Evolutionary conservation across 2,888 invertebrate species (phyloP).

Genomic region (Pardosa pseudoannulata): DNA sequence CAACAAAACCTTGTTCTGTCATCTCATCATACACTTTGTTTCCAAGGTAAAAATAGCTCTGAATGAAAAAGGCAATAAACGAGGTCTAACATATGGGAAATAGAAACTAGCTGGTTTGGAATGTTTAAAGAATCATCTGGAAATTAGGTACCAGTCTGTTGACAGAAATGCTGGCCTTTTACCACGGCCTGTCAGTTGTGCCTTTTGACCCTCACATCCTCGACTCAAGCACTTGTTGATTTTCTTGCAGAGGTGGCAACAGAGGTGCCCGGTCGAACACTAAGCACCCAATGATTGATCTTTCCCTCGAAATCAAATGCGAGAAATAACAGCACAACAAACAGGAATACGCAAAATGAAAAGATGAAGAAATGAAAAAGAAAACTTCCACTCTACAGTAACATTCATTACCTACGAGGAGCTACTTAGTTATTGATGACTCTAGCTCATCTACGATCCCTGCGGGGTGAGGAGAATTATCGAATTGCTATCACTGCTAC

Average conservation of each 20-base stretch:
- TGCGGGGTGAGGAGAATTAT: constrained; percentile 55
- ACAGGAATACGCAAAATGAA: constrained; percentile 10
- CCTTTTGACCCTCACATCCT: constrained; percentile 3
- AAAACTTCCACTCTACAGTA: constrained; percentile 31
- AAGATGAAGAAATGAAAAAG: background rate
- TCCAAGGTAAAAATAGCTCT: too few relatives aligned
- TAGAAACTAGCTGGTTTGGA: too few relatives aligned
- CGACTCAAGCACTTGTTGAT: constrained; percentile 53
- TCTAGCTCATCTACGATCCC: constrained; percentile 40
- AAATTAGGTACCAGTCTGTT: too few relatives aligned
- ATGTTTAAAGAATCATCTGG: too few relatives aligned
- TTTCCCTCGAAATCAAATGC: constrained; percentile 41
- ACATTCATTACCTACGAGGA: constrained; percentile 59
- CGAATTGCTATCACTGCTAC: constrained; percentile 66
- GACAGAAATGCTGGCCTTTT: too few relatives aligned
- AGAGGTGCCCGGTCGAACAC: constrained; percentile 27
- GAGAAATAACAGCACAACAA: constrained; percentile 42
- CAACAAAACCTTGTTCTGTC: too few relatives aligned
- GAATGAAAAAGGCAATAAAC: too few relatives aligned
- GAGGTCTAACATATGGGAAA: too few relatives aligned
- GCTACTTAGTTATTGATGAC: constrained; percentile 55
- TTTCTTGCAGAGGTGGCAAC: constrained; percentile 62
- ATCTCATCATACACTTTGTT: too few relatives aligned
- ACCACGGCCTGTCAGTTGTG: background rate
- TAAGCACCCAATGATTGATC: constrained; percentile 66